Conservation (phyloP, 2,113 vertebrate genomes). For the Hymenochirus boettgeri region DNA sequence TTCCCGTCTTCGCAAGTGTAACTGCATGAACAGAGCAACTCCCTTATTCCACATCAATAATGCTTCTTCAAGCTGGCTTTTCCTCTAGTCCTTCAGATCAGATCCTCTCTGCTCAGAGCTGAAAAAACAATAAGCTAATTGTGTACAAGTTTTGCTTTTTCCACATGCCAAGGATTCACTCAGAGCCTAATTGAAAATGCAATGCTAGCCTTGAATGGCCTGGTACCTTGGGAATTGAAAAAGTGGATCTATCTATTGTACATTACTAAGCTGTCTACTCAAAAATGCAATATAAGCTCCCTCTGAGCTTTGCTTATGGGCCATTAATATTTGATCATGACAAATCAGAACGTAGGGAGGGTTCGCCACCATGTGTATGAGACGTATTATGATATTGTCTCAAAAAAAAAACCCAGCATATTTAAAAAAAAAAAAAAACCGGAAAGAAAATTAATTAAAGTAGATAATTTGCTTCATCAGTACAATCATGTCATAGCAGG, state of each 20-base stretch:
- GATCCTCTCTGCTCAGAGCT: slow-evolving; percentile 64
- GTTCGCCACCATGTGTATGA: neutral
- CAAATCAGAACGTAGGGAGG: slow-evolving; percentile 62
- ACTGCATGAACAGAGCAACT: slow-evolving; percentile 48
- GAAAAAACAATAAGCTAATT: slow-evolving; percentile 71
- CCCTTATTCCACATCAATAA: slow-evolving; percentile 58
- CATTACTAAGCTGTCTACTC: slow-evolving; percentile 69
- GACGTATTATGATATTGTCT: too few relatives aligned
- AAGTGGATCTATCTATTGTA: slow-evolving; percentile 63
- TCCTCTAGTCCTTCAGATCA: slow-evolving; percentile 51
- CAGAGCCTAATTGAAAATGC: slow-evolving; percentile 78
- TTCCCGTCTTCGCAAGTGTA: slow-evolving; percentile 54
- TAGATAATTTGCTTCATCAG: too few relatives aligned
- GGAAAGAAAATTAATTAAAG: too few relatives aligned
- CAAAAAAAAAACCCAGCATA: too few relatives aligned
- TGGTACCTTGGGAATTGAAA: slow-evolving; percentile 73
- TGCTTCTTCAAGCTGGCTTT: slow-evolving; percentile 49
- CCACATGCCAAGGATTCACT: slow-evolving; percentile 72
- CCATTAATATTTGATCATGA: slow-evolving; percentile 80
- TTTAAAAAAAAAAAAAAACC: too few relatives aligned
- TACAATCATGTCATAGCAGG: too few relatives aligned
- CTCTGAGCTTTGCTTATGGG: slow-evolving; percentile 72
- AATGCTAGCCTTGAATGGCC: slow-evolving; percentile 64
- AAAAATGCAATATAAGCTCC: slow-evolving; percentile 78
- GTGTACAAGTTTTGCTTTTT: slow-evolving; percentile 60